Evolutionary conservation across 2,888 invertebrate genomes (phyloP).

Genomic region (Thera obeliscata): DNA sequence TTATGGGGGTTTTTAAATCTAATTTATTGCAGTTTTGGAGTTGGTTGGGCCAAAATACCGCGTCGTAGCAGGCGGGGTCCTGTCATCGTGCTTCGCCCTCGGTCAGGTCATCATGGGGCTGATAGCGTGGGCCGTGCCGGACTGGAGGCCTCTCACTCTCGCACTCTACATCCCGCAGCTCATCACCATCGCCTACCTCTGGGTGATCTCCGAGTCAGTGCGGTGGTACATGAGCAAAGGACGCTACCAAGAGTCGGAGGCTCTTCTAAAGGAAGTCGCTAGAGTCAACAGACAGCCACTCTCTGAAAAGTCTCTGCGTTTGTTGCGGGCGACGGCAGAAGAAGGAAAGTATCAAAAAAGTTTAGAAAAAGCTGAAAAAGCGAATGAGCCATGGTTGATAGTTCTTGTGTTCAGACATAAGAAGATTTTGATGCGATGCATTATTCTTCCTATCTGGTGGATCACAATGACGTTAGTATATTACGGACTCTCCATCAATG

Average conservation of each 20-base stretch:
- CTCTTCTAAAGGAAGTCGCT: slow-evolving; percentile 85
- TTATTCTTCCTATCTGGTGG: slow-evolving; percentile 82
- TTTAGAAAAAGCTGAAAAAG: slow-evolving; percentile 42
- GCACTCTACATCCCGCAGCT: slow-evolving; percentile 89
- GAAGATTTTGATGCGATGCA: slow-evolving; percentile 54
- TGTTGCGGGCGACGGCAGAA: slow-evolving; percentile 54
- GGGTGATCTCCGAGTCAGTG: slow-evolving; percentile 88
- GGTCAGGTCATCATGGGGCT: slow-evolving; percentile 88
- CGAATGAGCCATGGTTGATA: slow-evolving; percentile 62
- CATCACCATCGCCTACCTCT: slow-evolving; percentile 86
- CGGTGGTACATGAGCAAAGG: slow-evolving; percentile 91
- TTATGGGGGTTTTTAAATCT: not conserved
- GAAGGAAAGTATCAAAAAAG: slow-evolving; percentile 53
- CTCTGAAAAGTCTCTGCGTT: slow-evolving; percentile 62
- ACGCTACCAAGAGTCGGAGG: slow-evolving; percentile 86
- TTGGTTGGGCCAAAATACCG: slow-evolving; percentile 89
- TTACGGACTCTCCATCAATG: slow-evolving; percentile 86
- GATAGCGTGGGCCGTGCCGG: slow-evolving; percentile 87
- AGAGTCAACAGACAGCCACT: slow-evolving; percentile 79
- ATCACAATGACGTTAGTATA: slow-evolving; percentile 86
- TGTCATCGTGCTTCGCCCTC: slow-evolving; percentile 87
- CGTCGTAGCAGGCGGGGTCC: slow-evolving; percentile 87
- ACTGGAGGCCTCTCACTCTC: slow-evolving; percentile 88
- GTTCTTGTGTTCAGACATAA: slow-evolving; percentile 62
- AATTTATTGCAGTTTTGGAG: slow-evolving; percentile 85